These are phyloP conservation scores for Nyctereutes procyonoides DNA, from an alignment of 2,113 vertebrate genomes.

Conservation along the genomic window DNA sequence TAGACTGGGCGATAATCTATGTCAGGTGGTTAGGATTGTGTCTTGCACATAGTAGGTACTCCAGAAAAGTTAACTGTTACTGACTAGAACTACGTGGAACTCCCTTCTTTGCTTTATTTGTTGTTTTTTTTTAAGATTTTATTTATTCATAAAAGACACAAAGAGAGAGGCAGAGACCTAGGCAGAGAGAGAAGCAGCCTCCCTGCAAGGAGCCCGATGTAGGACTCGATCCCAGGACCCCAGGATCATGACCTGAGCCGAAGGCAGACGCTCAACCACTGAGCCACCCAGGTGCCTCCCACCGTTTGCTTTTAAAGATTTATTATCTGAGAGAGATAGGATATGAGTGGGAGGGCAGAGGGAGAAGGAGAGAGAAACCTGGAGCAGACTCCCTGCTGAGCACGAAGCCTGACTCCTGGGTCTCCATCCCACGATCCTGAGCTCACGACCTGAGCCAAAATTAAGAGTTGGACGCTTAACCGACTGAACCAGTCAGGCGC, in stretches of 20 bases:
- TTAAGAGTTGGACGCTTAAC: neutral
- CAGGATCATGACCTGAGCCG: too few species aligned
- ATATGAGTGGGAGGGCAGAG: neutral
- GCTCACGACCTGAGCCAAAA: neutral
- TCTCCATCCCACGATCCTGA: neutral
- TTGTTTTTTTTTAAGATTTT: neutral
- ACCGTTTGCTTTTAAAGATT: slow-evolving; percentile 6
- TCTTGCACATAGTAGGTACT: neutral
- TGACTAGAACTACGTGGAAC: neutral
- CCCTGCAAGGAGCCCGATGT: too few species aligned
- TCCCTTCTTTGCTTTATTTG: neutral
- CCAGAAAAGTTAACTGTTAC: neutral
- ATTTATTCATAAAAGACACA: neutral
- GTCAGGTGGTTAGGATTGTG: neutral
- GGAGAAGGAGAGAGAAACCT: neutral
- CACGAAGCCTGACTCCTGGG: neutral
- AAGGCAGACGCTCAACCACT: too few species aligned
- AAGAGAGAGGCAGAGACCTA: too few species aligned
- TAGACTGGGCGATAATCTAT: neutral
- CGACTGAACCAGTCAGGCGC: neutral
- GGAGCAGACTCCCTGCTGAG: neutral
- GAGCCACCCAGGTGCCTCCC: too few species aligned
- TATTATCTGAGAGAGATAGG: neutral
- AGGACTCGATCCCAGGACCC: too few species aligned
- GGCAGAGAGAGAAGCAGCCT: too few species aligned